These are phyloP conservation scores for Sinohyriopsis cumingii DNA, from an alignment of 2,888 invertebrate genomes.

Conservation along the genomic window DNA sequence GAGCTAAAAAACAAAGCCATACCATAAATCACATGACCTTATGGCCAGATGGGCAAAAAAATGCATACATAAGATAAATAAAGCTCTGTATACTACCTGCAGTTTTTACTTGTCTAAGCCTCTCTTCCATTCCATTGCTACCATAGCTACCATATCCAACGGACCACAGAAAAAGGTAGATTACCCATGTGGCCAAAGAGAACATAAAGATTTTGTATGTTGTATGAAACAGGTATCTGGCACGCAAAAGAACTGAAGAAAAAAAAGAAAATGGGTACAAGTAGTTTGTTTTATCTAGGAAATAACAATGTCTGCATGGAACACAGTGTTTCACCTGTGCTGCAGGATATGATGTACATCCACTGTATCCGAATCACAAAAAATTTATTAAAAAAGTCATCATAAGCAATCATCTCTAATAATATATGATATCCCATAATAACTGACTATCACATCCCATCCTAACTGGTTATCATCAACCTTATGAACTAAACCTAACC, in stretches of 20 bases:
- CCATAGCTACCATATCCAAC: conserved; percentile 86
- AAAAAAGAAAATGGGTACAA: neutral
- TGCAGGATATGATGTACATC: too few relatives aligned
- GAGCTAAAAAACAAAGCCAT: too few relatives aligned
- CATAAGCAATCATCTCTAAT: too few relatives aligned
- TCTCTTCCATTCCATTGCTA: conserved; percentile 76
- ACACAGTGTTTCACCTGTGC: neutral
- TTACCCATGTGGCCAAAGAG: conserved; percentile 80
- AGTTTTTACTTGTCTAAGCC: conserved; percentile 40
- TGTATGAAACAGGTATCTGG: conserved; percentile 86
- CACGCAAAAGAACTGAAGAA: conserved; percentile 81
- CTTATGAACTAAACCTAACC: neutral
- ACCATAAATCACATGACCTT: too few relatives aligned
- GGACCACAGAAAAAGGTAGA: conserved; percentile 81
- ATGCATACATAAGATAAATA: too few relatives aligned
- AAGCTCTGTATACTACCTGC: conserved; percentile 37
- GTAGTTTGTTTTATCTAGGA: neutral
- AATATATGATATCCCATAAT: too few relatives aligned
- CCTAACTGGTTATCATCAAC: too few relatives aligned
- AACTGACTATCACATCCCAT: too few relatives aligned
- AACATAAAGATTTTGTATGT: conserved; percentile 89
- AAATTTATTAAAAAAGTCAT: neutral
- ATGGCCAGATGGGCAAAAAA: too few relatives aligned
- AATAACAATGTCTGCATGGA: neutral
- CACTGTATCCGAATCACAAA: neutral